Conservation (phyloP, 1,140 invertebrate species). For the Drosophila orosa region DNA sequence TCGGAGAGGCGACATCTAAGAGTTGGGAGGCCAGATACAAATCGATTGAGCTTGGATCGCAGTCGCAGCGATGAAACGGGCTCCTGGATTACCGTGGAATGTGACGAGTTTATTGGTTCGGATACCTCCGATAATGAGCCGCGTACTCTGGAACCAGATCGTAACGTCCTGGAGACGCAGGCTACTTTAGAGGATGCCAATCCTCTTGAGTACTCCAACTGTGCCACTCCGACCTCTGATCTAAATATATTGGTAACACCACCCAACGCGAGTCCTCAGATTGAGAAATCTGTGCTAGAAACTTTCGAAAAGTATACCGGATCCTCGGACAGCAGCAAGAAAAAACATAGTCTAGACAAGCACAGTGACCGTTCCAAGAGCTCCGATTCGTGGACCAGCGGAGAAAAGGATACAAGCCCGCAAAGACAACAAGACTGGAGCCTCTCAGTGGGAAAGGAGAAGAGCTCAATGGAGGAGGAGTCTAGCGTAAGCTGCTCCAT, state of each 20-base stretch:
- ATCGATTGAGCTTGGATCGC: slow-evolving; percentile 78
- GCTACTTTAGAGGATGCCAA: slow-evolving; percentile 79
- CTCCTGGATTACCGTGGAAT: slow-evolving; percentile 87
- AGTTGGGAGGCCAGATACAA: slow-evolving; percentile 70
- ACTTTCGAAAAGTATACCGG: slow-evolving; percentile 72
- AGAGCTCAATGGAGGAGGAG: slow-evolving; percentile 89
- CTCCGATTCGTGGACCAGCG: slow-evolving; percentile 88
- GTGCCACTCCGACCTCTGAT: slow-evolving; percentile 79
- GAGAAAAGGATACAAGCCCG: slow-evolving; percentile 86
- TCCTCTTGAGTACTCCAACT: slow-evolving; percentile 79
- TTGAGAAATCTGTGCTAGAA: slow-evolving; percentile 80
- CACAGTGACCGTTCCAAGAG: slow-evolving; percentile 88
- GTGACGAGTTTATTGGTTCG: slow-evolving; percentile 86
- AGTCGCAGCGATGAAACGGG: slow-evolving; percentile 87
- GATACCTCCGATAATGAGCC: slow-evolving; percentile 85
- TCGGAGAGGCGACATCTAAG: slow-evolving; percentile 68
- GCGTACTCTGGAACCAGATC: slow-evolving; percentile 72
- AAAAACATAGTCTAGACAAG: slow-evolving; percentile 86
- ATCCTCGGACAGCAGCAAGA: slow-evolving; percentile 60
- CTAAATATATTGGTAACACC: slow-evolving; percentile 78
- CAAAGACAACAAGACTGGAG: slow-evolving; percentile 80
- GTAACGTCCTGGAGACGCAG: slow-evolving; percentile 78
- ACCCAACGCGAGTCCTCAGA: slow-evolving; percentile 78
- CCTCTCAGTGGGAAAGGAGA: slow-evolving; percentile 86
- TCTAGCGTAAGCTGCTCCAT: slow-evolving; percentile 92